Conservation (phyloP, 2,888 invertebrate species). For the Pseudeuparius sepicola region DNA sequence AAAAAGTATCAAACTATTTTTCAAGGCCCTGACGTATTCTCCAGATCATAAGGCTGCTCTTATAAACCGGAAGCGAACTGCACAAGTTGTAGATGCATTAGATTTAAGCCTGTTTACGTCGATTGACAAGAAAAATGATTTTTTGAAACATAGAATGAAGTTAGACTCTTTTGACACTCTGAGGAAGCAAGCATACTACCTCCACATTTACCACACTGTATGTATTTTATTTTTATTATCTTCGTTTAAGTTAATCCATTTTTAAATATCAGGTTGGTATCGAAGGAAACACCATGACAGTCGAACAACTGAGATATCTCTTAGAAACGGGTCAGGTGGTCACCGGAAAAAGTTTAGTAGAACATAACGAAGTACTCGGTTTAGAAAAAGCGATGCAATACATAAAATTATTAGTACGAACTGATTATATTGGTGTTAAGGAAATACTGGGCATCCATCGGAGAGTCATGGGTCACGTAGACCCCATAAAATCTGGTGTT, state of each 20-base stretch:
- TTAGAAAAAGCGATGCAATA: constrained; percentile 92
- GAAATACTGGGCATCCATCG: constrained; percentile 90
- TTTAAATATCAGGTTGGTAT: constrained; percentile 56
- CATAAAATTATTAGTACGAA: constrained; percentile 68
- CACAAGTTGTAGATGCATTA: constrained; percentile 79
- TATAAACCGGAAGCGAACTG: constrained; percentile 72
- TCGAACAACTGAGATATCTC: constrained; percentile 83
- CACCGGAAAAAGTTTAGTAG: constrained; percentile 84
- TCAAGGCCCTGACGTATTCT: constrained; percentile 62
- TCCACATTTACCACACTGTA: constrained; percentile 91
- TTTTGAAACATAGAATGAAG: constrained; percentile 65
- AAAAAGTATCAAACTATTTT: constrained; percentile 6
- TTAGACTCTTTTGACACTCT: constrained; percentile 74
- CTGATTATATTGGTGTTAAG: constrained; percentile 67
- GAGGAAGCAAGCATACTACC: constrained; percentile 91
- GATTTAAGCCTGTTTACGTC: constrained; percentile 68
- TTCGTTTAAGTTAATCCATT: constrained; percentile 5
- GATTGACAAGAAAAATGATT: constrained; percentile 77
- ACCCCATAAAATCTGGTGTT: constrained; percentile 83
- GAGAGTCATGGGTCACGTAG: constrained; percentile 88
- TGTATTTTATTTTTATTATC: constrained; percentile 12
- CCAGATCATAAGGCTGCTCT: constrained; percentile 76
- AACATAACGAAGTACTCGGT: constrained; percentile 94
- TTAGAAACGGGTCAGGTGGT: constrained; percentile 84
- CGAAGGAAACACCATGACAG: constrained; percentile 94